Conservation (phyloP, 2,113 vertebrate genomes). For the Mormyrus iriodes region DNA sequence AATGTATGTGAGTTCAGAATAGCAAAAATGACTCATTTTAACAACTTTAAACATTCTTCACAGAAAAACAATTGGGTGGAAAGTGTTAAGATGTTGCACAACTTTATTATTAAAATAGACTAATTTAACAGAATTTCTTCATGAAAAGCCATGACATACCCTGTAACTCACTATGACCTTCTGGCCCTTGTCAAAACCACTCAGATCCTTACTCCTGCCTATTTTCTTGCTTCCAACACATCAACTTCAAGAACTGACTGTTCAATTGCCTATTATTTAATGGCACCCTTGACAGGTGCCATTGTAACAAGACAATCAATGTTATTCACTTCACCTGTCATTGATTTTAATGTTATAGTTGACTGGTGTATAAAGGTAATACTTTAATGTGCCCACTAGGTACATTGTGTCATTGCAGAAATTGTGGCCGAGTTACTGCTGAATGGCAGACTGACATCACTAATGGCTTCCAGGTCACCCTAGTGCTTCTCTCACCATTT, state of each 20-base stretch:
- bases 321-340: not conserved
- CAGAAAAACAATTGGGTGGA: not conserved
- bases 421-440: not conserved
- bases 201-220: not conserved
- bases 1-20: not conserved
- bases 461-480: not conserved
- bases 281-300: not conserved
- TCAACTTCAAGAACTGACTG: not conserved
- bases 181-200: not conserved
- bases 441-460: not conserved
- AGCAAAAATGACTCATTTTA: not conserved
- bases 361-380: not conserved
- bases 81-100: not conserved
- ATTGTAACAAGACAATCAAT: too few relatives aligned
- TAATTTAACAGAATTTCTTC: not conserved
- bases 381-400: not conserved
- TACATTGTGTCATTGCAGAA: not conserved
- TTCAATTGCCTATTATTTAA: not conserved
- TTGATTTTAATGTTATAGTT: not conserved
- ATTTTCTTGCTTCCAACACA: not conserved
- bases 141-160: not conserved
- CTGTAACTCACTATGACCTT: not conserved
- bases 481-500: not conserved
- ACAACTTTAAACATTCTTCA: not conserved
- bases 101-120: not conserved